A percentile compares a stretch with the other conserved stretches of the same genome.
Conservation (phyloP, 2,113 vertebrate genomes). For the Sarotherodon lohbergeri region DNA sequence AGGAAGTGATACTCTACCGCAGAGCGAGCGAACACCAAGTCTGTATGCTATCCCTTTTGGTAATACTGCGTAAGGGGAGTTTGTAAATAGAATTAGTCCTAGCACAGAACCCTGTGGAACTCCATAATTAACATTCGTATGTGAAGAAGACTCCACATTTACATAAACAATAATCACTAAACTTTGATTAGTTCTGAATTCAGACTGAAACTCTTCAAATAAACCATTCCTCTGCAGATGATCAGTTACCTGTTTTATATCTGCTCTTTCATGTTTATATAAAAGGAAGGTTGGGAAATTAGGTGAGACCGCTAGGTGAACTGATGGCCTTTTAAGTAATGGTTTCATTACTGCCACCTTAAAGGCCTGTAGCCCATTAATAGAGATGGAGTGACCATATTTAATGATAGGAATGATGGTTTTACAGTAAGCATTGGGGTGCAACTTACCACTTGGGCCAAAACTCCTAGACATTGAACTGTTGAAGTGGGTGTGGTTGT, state of each 20-base stretch:
- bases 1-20: no score
- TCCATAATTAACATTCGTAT: background rate
- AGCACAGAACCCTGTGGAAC: background rate
- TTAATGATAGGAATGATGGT: background rate
- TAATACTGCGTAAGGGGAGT: background rate
- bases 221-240: background rate
- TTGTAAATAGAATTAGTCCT: background rate
- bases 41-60: background rate
- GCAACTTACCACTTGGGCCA: background rate
- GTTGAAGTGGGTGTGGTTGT: background rate
- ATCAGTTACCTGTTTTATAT: background rate
- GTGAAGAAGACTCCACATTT: background rate
- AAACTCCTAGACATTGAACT: background rate
- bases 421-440: background rate
- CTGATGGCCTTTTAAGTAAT: accelerated
- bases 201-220: background rate
- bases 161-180: background rate
- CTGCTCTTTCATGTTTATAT: background rate
- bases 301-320: background rate
- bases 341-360: background rate
- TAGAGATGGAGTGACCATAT: background rate
- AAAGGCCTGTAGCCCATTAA: background rate
- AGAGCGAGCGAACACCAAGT: no score
- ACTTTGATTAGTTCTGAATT: background rate
- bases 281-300: background rate